Evolutionary conservation across 2,888 invertebrate genomes (phyloP), one percentile per base, ranked within the genome.

Genomic region (Sminthurinus aureus): DNA sequence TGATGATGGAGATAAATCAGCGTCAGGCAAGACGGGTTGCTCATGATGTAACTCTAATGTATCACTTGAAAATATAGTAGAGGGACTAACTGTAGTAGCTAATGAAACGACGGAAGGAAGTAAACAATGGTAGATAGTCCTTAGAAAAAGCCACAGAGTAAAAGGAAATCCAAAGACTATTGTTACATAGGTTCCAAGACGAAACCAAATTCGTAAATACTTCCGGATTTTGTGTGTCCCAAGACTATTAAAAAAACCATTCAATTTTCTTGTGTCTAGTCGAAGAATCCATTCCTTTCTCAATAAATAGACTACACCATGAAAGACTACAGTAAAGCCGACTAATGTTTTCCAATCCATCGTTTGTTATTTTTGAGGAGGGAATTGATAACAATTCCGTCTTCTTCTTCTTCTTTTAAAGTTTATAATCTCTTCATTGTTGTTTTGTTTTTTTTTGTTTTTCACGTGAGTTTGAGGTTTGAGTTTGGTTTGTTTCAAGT

Each of bases 281-380:
- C 86, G 82, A 75, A 87, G 83, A 75, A 87, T 85, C 88, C 88
- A 88, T 85, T 87, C 84, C 77, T 85, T 67, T 67, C 85, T 85
- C 73, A 84, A 83, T n/a, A 85, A 86, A 82, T 86, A 88, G 20
- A 88, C 86, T 52, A 87, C 83, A 12, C 85, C 87, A 82, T 88
- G 88, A 81, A 88, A 88, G 51, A 88, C 85, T 79, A 88, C 85
- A 80, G 88, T 88, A 83, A 88, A 88, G 51, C 87, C 88, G 79
- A 88, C 82, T 81, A 88, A 81, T 38, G 88, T 87, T 83, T 87
- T 88, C 88, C 87, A 88, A 84, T 88, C 88, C 88, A 88, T 88
- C 22, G 1, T 64, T 64, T 64, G 9, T 64, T 4, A 64, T 64
- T 64, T 73, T 69, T 79, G 81, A 66, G 8, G 15, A 58, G 58